A percentile compares a stretch with the other conserved stretches of the same genome.
These are phyloP conservation scores for Aldrovandia affinis DNA, from an alignment of 2,797 vertebrate species.

Conservation along the genomic window DNA sequence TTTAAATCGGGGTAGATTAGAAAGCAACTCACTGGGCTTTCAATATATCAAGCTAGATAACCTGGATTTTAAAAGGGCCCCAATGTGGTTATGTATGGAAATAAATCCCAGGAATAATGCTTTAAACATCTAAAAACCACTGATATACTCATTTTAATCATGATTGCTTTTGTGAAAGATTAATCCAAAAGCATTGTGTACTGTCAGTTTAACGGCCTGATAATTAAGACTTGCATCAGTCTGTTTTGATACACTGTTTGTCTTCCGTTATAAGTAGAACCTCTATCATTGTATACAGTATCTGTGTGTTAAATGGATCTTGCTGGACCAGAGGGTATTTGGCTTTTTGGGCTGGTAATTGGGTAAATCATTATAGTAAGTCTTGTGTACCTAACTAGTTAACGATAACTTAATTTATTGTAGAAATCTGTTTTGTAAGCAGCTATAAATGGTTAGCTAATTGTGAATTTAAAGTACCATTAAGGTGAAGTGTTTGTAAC, in stretches of 20 bases:
- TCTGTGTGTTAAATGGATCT: background rate
- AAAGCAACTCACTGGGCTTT: background rate
- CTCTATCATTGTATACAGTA: background rate
- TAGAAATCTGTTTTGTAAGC: background rate
- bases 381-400: background rate
- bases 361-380: background rate
- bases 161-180: background rate
- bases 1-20: slow-evolving; percentile 1
- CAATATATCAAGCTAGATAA: background rate
- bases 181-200: background rate
- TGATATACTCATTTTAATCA: background rate
- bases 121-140: background rate
- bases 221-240: background rate
- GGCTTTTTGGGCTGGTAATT: background rate
- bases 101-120: background rate
- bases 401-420: background rate
- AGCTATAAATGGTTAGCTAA: background rate
- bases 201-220: background rate
- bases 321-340: background rate
- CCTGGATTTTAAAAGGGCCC: background rate
- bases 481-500: too few species aligned
- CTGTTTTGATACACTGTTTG: background rate
- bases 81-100: background rate
- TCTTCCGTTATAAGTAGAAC: background rate
- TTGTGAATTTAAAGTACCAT: too few species aligned